Base-by-base conservation (phyloP, 2,113 vertebrate genomes). In the Zeus faber region DNA sequence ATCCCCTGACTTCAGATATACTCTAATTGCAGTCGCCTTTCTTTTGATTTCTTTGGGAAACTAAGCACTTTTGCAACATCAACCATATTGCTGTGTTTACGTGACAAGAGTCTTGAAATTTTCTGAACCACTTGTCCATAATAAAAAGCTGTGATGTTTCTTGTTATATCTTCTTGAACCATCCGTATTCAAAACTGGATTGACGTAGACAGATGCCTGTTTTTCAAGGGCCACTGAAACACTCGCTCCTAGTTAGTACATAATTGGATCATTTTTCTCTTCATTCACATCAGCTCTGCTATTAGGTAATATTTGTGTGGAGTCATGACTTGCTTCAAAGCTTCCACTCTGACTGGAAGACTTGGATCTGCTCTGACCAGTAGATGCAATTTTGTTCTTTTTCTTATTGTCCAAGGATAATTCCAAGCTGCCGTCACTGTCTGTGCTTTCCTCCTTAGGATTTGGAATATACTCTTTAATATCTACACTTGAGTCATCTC, bases 121-220 rank as follows among this genome's bases (percentile, higher is more conserved):
- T 62, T 62, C 16, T 44, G 33, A 51, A 52, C 33, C 5, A 20
- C 43, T 27, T 55, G 8, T 25, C 49, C 31, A 54, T 43, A 63
- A 26, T 39, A 48, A 2, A 63, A 13, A 31, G 44, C 51, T 48
- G 33, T 39, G 31, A 3, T 63, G 60, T 39, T 48, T 63, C 11
- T 55, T 63, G 22, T 55, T 39, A 6, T 55, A 63, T 63, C 4
- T 40, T 48, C 61, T 37, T 27, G 50, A 33, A 13, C 61, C 41
- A 63, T 62, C 29, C 33, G 45, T 55, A 14, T 62, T 54, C 17
- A 21, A 49, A 29, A 31, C 48, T 2, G 26, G n/a, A 25, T 23
- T 18, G 8, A 31, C 48, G 17, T 29, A 49, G 17, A 29, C 48
- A 49, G 25, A 29, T 29, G 26, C 17, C 43, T 45, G 17, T 45